Conservation (phyloP, 37 sponge, comb jelly and placozoan genomes). For the Petrosia ficiformis region DNA sequence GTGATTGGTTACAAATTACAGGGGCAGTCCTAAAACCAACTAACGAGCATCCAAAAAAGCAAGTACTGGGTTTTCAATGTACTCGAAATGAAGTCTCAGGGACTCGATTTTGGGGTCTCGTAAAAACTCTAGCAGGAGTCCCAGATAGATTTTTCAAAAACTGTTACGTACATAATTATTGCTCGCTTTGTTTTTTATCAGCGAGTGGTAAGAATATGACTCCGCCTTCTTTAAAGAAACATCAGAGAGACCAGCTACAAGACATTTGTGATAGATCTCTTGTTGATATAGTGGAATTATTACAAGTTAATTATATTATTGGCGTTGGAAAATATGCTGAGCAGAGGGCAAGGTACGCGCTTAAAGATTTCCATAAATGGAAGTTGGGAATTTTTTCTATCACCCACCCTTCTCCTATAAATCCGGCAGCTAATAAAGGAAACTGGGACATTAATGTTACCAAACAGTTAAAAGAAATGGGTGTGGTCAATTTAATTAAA, state of each 20-base stretch:
- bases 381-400: conserved; percentile 33
- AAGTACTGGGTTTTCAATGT: conserved; percentile 41
- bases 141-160: conserved; percentile 57
- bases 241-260: conserved; percentile 25
- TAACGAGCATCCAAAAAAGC: conserved; percentile 69
- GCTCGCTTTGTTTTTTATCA: conserved; percentile 72
- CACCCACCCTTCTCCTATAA: conserved; percentile 74
- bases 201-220: conserved; percentile 74
- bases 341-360: conserved; percentile 21
- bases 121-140: conserved; percentile 23
- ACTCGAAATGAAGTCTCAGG: conserved; percentile 65
- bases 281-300: conserved; percentile 10
- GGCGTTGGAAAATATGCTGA: conserved; percentile 72
- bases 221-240: conserved; percentile 45
- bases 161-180: conserved; percentile 82
- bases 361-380: neutral
- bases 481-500: conserved; percentile 27
- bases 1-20: conserved; percentile 50
- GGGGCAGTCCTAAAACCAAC: conserved; percentile 57
- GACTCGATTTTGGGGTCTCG: conserved; percentile 63
- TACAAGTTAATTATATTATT: conserved; percentile 49
- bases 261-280: conserved; percentile 49
- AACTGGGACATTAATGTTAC: conserved; percentile 41
- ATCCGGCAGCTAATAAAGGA: conserved; percentile 60
- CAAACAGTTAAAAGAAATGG: conserved; percentile 22